Evolutionary conservation across 2,113 vertebrate genomes (phyloP).

Genomic region (Euleptes europaea): DNA sequence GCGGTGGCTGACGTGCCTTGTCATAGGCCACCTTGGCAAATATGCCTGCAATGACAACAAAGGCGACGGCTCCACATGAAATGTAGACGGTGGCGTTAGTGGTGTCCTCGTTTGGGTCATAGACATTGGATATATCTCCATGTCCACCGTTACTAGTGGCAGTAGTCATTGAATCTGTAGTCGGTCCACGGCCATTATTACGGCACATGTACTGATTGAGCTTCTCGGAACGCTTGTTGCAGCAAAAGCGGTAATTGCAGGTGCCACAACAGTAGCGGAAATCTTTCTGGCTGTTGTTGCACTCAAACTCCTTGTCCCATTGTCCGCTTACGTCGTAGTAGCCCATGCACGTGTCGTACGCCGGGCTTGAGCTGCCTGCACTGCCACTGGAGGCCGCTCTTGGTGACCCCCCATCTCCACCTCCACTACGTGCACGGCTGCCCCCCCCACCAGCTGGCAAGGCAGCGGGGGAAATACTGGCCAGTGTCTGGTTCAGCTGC

Average conservation of each 20-base stretch:
- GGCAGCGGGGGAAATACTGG: conserved; percentile 46
- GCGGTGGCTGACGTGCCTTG: conserved; percentile 94
- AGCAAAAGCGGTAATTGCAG: conserved; percentile 98
- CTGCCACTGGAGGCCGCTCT: conserved; percentile 48
- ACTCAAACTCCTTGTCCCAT: conserved; percentile 95
- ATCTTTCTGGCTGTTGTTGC: conserved; percentile 96
- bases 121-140: conserved; percentile 81
- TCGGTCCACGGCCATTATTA: conserved; percentile 79
- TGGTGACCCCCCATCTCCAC: conserved; percentile 46
- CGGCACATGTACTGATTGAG: conserved; percentile 93
- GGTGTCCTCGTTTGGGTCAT: conserved; percentile 93
- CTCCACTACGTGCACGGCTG: conserved; percentile 34
- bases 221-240: conserved; percentile 92
- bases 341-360: conserved; percentile 90
- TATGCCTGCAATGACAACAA: conserved; percentile 92
- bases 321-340: conserved; percentile 99
- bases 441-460: conserved; percentile 44
- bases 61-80: conserved; percentile 95
- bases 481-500: conserved; percentile 61
- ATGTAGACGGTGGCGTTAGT: conserved; percentile 98
- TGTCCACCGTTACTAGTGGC: conserved; percentile 65
- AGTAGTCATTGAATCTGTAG: conserved; percentile 57
- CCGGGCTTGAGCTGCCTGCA: conserved; percentile 72
- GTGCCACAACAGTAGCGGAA: conserved; percentile 99
- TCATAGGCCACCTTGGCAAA: conserved; percentile 97